These are phyloP conservation scores for Pangasius macronema DNA, from an alignment of 2,797 vertebrate species.

Conservation along the genomic window DNA sequence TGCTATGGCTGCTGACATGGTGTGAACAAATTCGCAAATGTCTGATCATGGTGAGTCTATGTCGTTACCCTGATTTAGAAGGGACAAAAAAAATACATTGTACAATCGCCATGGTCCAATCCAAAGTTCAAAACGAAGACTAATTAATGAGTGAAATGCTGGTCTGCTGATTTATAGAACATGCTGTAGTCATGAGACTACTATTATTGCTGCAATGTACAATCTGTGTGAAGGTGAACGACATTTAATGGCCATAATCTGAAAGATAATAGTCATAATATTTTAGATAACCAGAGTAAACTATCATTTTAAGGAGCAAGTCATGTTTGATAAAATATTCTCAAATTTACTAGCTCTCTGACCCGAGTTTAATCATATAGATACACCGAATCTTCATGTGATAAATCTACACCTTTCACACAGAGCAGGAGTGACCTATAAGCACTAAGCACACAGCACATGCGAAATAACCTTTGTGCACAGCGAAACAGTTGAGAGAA, in stretches of 20 bases:
- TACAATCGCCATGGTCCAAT: not conserved
- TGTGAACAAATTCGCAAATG: not conserved
- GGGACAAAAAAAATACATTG: not conserved
- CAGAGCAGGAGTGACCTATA: not conserved
- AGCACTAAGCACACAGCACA: not conserved
- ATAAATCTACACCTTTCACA: not conserved
- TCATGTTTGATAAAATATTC: not conserved
- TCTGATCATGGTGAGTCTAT: not conserved
- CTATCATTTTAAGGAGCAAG: not conserved
- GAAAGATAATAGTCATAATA: not conserved
- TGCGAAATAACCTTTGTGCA: not conserved
- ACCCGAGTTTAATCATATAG: not conserved
- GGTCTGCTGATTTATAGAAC: not conserved
- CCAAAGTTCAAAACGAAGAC: not conserved
- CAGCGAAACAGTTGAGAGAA: not conserved
- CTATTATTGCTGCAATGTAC: not conserved
- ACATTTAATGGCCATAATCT: not conserved
- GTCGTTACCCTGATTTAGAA: not conserved
- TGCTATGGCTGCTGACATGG: too few relatives aligned
- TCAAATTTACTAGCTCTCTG: too few relatives aligned
- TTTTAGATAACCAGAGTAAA: not conserved
- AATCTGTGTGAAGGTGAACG: not conserved
- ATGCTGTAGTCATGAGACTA: not conserved
- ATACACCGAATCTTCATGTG: not conserved
- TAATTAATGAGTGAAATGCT: not conserved